Conservation (phyloP, 2,797 vertebrate species). For the Nasua narica region DNA sequence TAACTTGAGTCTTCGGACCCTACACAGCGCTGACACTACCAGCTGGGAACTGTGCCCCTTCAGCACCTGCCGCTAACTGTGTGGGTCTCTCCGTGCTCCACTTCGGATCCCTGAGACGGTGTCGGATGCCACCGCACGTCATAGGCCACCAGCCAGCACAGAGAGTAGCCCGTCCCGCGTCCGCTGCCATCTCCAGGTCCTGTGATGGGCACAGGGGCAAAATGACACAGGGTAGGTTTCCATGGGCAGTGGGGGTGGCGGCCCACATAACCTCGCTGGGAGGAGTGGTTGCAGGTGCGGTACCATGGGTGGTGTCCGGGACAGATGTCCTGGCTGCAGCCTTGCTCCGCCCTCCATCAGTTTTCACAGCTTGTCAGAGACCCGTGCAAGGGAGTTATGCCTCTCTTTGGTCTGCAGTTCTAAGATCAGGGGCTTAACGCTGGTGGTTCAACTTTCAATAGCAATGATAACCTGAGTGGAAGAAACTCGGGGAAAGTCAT, state of each 20-base stretch:
- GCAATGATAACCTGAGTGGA: background rate
- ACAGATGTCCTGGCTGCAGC: background rate
- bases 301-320: too few relatives aligned
- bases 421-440: background rate
- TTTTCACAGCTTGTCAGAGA: background rate
- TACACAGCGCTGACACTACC: too few relatives aligned
- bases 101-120: background rate
- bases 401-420: background rate
- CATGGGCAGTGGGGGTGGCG: background rate
- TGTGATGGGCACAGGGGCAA: background rate
- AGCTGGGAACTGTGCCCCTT: background rate
- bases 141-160: background rate
- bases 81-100: background rate
- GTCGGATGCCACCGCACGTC: too few relatives aligned
- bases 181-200: background rate
- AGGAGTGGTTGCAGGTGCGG: background rate
- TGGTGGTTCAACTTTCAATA: background rate
- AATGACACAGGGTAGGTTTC: background rate
- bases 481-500: background rate
- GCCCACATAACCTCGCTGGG: background rate
- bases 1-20: background rate
- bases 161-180: rapidly evolving
- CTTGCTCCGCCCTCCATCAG: background rate
- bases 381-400: background rate
- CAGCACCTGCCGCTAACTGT: background rate